Evolutionary conservation across 1,140 invertebrate genomes (phyloP), one percentile per base, ranked within the genome.

Genomic region (Hirudo medicinalis): DNA sequence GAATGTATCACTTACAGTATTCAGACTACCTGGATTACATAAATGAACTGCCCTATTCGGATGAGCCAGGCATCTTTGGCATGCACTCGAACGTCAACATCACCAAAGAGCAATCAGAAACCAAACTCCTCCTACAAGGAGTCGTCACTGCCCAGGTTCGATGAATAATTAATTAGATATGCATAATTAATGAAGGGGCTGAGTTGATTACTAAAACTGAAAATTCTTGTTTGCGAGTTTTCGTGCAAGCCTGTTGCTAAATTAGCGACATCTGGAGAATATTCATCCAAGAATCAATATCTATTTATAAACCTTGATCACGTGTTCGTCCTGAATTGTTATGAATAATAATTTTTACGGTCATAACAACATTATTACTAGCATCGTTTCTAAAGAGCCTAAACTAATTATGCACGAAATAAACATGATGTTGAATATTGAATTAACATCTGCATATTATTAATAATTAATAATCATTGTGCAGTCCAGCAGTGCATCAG

Each of bases 11-110:
- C 57, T 87, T 86, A 68, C 89, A 84, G 78, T 87, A 91, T 76
- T 86, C 89, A 0, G 84, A 85, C 8, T 93, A 89, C 80, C 78
- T 94, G 19, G 84, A 85, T 66, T 91, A 90, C 78, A 90, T 90
- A 0, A 87, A 86, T 32, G 85, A 85, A 20, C 82, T 95, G 74
- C 92, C 92, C 0, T 83, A 89, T 25, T 87, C 89, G 32, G 88
- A 91, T 0, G 85, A 87, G 63, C 91, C 92, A 0, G 87, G 87
- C 75, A 89, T 95, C 57, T 94, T 94, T 82, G 92, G 92, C 27
- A 90, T 97, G 87, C 88, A 97, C 80, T 86, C 89, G 72, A 96
- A 96, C 82, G 93, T 92, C 0, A 91, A 94, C 80, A 94, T 97
- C 75, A 89, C 90, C 75, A 95, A 94, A 83, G 91, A 95, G 79